Percentiles rank a stretch among this genome's conserved stretches.
Evolutionary conservation across 1,140 invertebrate genomes (phyloP).

Genomic region (Dryas iulia): DNA sequence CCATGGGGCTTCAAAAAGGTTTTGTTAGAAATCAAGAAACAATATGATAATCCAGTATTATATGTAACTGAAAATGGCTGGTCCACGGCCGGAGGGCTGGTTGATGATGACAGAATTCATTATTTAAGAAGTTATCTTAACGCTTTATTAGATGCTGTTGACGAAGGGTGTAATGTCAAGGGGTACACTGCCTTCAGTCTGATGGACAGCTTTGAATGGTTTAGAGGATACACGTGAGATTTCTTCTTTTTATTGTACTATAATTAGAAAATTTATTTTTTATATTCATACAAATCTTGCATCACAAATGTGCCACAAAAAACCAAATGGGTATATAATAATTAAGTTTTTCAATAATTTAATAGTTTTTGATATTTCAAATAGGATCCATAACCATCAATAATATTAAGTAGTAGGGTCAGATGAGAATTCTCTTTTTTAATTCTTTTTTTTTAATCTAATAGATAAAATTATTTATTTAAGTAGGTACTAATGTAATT

Average conservation of each 20-base stretch:
- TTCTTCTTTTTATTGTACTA: background rate
- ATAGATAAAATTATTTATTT: no score
- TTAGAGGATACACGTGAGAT: slow-evolving; percentile 80
- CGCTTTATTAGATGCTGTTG: slow-evolving; percentile 84
- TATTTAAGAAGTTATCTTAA: slow-evolving; percentile 82
- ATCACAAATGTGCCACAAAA: no score
- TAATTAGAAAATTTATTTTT: background rate
- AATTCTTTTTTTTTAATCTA: no score
- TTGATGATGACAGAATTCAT: slow-evolving; percentile 80
- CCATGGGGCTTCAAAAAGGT: slow-evolving; percentile 41
- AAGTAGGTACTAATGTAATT: no score
- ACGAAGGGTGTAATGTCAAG: slow-evolving; percentile 84
- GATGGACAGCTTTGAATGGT: slow-evolving; percentile 89
- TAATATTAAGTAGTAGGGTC: no score
- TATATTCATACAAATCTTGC: no score
- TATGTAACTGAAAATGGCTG: slow-evolving; percentile 50
- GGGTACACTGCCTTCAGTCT: slow-evolving; percentile 86
- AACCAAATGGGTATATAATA: no score
- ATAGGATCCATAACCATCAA: no score
- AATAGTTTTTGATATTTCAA: no score
- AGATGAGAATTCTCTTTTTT: no score
- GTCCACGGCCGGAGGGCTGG: slow-evolving; percentile 72
- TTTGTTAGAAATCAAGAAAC: slow-evolving; percentile 35
- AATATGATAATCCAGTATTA: slow-evolving; percentile 41
- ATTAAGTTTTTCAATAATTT: no score